Base-by-base conservation (phyloP, 1,140 invertebrate species). In the Habropoda laboriosa region DNA sequence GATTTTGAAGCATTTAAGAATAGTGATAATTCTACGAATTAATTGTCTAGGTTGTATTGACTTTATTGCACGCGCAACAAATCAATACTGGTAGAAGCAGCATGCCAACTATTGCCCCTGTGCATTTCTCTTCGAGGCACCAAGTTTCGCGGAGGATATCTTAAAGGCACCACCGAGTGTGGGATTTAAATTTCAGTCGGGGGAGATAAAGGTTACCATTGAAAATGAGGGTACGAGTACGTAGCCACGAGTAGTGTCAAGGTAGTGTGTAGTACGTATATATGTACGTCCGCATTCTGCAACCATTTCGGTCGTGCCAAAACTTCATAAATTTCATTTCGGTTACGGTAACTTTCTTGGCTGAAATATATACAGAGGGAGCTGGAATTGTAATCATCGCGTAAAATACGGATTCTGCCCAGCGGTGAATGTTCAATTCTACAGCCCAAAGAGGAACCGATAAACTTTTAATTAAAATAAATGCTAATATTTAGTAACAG, bases 151-250 rank as follows among this genome's bases (percentile, higher is more conserved):
- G 3, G 8, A 75, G n/a, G 35, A 12, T 13, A n/a, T 74, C 21
- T 53, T 13, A 6, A 57, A 32, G 57, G 21, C n/a, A n/a, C n/a
- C n/a, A 38, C 47, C 30, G 38, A 35, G 24, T 6, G 5, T 24
- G 21, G 3, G 38, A 53, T 75, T 42, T 32, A 55, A 66, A 66
- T 75, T 75, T 67, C n/a, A 27, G 8, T 12, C 35, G 55, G 12
- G n/a, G 49, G 24, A 45, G 42, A 67, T 38, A 24, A 47, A 7
- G 32, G 32, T 18, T 10, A 3, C 35, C 7, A 45, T 27, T 21
- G 73, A 67, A 75, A 55, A 67, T 67, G 63, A 61, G 61, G 47
- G 67, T 45, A 27, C 21, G 27, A 67, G 4, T 7, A 10, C 21
- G 40, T 42, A n/a, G 27, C 24, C 32, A 13, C 32, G 13, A 10